These are phyloP conservation scores for Lysiphlebus fabarum DNA, from an alignment of 1,140 invertebrate species.

Conservation along the genomic window DNA sequence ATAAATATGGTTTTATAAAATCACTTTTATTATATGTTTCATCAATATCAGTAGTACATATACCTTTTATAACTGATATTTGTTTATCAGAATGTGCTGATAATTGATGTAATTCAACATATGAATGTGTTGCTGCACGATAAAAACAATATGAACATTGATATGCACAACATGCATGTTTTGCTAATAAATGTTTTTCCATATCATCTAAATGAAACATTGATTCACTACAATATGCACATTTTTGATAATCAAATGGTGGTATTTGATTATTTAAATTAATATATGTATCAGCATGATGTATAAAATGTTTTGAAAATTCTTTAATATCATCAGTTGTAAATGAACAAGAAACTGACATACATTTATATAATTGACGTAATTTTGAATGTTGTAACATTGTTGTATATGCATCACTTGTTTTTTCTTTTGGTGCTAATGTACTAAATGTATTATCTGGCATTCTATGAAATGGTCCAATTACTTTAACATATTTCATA, in stretches of 20 bases:
- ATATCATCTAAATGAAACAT: slow-evolving; percentile 30
- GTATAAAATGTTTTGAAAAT: slow-evolving; percentile 50
- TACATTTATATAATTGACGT: slow-evolving; percentile 60
- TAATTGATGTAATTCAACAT: slow-evolving; percentile 56
- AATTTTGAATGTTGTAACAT: slow-evolving; percentile 47
- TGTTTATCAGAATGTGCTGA: slow-evolving; percentile 26
- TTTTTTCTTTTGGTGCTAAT: slow-evolving; percentile 35
- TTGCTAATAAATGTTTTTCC: slow-evolving; percentile 48
- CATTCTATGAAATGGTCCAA: too few species aligned
- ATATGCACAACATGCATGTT: slow-evolving; percentile 56
- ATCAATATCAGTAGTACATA: slow-evolving; percentile 21
- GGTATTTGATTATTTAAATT: not conserved
- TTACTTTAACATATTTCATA: too few species aligned
- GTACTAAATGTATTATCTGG: not conserved
- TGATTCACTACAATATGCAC: slow-evolving; percentile 49
- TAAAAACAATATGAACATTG: slow-evolving; percentile 63
- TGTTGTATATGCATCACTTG: slow-evolving; percentile 31
- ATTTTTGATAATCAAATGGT: slow-evolving; percentile 43
- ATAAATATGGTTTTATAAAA: slow-evolving; percentile 43
- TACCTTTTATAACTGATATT: slow-evolving; percentile 26
- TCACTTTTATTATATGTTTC: slow-evolving; percentile 35
- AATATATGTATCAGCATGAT: slow-evolving; percentile 36
- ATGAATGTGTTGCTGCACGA: slow-evolving; percentile 52
- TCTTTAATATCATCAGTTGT: slow-evolving; percentile 43
- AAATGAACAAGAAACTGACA: slow-evolving; percentile 55